These are phyloP conservation scores for Chlorospingus semifuscus DNA, from an alignment of 2,797 vertebrate genomes.

Conservation along the genomic window DNA sequence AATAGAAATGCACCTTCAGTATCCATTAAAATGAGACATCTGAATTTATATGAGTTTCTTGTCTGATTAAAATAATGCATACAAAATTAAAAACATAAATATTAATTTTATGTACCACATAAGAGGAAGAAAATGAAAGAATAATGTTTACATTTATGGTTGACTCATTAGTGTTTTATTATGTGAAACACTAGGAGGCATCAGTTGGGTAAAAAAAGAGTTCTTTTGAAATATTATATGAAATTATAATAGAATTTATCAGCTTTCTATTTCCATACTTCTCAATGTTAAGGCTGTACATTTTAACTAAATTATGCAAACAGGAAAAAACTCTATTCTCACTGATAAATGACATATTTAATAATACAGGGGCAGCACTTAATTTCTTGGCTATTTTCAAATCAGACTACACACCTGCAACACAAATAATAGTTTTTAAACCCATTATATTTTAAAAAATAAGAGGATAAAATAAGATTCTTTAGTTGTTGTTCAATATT, in stretches of 20 bases:
- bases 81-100: conserved; percentile 77
- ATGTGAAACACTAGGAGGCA: conserved; percentile 78
- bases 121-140: conserved; percentile 69
- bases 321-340: not conserved
- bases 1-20: conserved; percentile 13
- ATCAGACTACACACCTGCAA: not conserved
- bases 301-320: conserved; percentile 48
- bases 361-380: not conserved
- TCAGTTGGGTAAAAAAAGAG: conserved; percentile 73
- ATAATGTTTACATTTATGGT: conserved; percentile 72
- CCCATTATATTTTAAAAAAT: not conserved
- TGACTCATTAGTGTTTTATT: conserved; percentile 75
- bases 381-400: conserved; percentile 27
- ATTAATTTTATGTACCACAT: conserved; percentile 70
- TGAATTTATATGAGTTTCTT: conserved; percentile 60
- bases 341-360: not conserved
- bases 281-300: conserved; percentile 25
- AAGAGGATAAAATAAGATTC: not conserved
- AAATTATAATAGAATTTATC: conserved; percentile 62
- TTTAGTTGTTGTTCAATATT: not conserved
- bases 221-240: conserved; percentile 64
- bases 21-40: conserved; percentile 41
- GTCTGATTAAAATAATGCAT: conserved; percentile 50
- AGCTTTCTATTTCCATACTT: conserved; percentile 36
- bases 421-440: not conserved